Percentiles rank a stretch among this genome's conserved stretches.
Conservation (phyloP, 2,888 invertebrate genomes). For the Sarcophaga carnaria region DNA sequence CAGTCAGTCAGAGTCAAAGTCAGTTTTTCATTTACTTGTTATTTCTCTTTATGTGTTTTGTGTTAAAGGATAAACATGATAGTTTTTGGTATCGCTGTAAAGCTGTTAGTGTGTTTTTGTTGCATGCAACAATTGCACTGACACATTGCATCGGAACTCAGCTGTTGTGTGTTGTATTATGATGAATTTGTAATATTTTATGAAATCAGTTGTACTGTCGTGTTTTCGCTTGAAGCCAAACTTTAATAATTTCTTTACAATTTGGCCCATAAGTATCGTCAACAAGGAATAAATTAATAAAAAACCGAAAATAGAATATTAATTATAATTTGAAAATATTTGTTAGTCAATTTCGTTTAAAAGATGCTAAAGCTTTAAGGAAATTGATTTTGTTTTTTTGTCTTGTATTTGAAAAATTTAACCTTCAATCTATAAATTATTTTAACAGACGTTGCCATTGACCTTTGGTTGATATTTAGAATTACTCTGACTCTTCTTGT, state of each 20-base stretch:
- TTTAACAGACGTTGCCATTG: neutral
- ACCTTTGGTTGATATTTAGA: neutral
- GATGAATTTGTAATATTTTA: conserved; percentile 67
- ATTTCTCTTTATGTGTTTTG: conserved; percentile 51
- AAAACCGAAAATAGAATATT: neutral
- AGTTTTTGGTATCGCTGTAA: conserved; percentile 39
- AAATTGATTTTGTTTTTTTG: too few species aligned
- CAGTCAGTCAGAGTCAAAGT: conserved; percentile 43
- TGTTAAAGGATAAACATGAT: conserved; percentile 20
- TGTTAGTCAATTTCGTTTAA: neutral
- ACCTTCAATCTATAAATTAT: too few species aligned
- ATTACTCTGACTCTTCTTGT: neutral
- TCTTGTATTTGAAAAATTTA: too few species aligned
- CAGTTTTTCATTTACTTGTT: conserved; percentile 56
- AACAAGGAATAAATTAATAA: neutral
- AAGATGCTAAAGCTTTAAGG: neutral
- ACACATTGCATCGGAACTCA: conserved; percentile 67
- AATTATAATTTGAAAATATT: neutral
- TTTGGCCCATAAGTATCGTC: neutral
- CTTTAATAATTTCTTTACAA: neutral
- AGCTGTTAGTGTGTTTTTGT: conserved; percentile 42
- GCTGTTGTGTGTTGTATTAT: conserved; percentile 63
- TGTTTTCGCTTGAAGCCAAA: neutral
- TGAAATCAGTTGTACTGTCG: conserved; percentile 46
- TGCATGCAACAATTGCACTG: conserved; percentile 45